phyloP scores from a whole-genome alignment of 2,113 vertebrate genomes.

The Illadopsis cleaveri region DNA sequence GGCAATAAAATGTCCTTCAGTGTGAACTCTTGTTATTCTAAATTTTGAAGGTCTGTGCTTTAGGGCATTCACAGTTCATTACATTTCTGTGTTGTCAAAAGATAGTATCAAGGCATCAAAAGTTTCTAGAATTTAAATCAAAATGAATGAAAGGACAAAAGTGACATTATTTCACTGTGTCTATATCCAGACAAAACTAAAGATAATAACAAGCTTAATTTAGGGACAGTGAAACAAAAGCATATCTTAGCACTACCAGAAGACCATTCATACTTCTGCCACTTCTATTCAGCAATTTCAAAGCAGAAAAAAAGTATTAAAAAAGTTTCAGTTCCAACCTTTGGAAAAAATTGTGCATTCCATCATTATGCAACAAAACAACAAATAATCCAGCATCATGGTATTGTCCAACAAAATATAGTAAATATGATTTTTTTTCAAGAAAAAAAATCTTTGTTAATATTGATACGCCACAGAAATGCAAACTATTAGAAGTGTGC shows the following conservation, averaged over 20 bases:
- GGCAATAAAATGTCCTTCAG: conserved; percentile 54
- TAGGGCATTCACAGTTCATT: conserved; percentile 23
- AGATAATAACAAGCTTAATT: not conserved
- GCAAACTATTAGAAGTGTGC: not conserved
- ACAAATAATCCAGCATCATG: not conserved
- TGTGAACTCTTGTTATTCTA: conserved; percentile 48
- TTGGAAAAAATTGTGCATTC: not conserved
- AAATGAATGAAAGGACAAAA: conserved; percentile 20
- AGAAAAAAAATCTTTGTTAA: not conserved
- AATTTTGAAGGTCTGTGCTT: conserved; percentile 31
- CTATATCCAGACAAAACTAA: not conserved
- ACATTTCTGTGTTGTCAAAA: conserved; percentile 17
- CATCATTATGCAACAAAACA: not conserved
- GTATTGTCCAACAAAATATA: not conserved
- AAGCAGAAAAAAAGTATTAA: not conserved
- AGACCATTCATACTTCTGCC: not conserved
- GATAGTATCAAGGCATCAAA: conserved; percentile 25
- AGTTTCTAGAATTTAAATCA: conserved; percentile 45
- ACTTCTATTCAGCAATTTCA: not conserved
- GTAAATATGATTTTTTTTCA: not conserved
- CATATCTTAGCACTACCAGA: not conserved
- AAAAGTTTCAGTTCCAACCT: not conserved
- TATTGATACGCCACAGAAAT: not conserved
- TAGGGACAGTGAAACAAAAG: not conserved
- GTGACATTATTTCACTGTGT: not conserved